phyloP scores from a whole-genome alignment of 2,113 vertebrate genomes.

The Labeo rohita region DNA sequence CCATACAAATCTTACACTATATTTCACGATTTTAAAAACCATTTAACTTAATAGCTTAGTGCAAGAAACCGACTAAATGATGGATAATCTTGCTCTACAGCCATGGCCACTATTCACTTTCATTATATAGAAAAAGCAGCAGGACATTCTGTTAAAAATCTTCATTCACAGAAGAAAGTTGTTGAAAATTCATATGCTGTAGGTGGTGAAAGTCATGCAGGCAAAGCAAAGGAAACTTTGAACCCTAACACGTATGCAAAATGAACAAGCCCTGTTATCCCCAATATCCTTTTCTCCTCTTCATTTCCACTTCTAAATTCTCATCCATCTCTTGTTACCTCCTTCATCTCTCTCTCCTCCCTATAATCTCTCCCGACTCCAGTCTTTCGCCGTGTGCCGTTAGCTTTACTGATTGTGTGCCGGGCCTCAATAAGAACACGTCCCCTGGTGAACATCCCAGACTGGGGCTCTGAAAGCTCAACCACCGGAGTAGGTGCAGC shows the following conservation, averaged over 20 bases:
- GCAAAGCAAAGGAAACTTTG: background rate
- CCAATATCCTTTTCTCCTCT: background rate
- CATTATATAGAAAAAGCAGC: background rate
- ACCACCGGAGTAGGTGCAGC: slow-evolving; percentile 2
- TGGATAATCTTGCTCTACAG: background rate
- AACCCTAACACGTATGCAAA: background rate
- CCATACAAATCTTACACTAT: background rate
- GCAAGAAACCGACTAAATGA: background rate
- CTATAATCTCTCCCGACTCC: slow-evolving; percentile 13
- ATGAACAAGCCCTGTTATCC: background rate
- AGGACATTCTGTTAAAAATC: background rate
- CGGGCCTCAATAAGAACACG: slow-evolving; percentile 30
- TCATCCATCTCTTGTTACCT: slow-evolving; percentile 1
- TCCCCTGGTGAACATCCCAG: slow-evolving; percentile 30
- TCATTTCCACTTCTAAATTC: slow-evolving; percentile 25
- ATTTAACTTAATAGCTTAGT: background rate
- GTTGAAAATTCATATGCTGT: background rate
- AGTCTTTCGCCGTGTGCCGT: background rate
- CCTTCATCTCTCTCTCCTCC: slow-evolving; percentile 10
- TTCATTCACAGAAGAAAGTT: background rate
- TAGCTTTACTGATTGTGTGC: slow-evolving; percentile 40
- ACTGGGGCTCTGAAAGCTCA: slow-evolving; percentile 38
- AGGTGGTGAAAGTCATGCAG: background rate
- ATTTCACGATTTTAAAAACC: background rate
- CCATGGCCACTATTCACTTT: background rate